phyloP scores from a whole-genome alignment of 1,140 invertebrate genomes.

The Conus betulinus region DNA sequence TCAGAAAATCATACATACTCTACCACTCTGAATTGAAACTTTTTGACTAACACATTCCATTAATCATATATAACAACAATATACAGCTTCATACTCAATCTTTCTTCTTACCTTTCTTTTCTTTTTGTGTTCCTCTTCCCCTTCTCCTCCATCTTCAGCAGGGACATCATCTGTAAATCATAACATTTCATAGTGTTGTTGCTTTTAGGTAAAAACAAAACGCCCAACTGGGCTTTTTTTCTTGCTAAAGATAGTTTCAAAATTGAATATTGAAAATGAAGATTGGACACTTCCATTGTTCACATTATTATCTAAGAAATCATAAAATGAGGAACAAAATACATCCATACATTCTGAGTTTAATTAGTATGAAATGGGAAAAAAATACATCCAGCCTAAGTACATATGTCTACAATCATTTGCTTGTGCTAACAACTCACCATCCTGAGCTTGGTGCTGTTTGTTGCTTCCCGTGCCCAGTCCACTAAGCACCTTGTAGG shows the following conservation, averaged over 20 bases:
- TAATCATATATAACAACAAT: not conserved
- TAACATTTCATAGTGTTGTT: not conserved
- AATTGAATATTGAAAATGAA: too few species aligned
- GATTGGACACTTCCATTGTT: too few species aligned
- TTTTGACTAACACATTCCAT: not conserved
- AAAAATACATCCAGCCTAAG: not conserved
- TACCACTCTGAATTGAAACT: too few species aligned
- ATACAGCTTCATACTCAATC: not conserved
- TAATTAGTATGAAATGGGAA: not conserved
- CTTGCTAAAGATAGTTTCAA: too few species aligned
- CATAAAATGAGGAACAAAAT: too few species aligned
- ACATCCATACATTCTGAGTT: not conserved
- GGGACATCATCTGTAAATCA: conserved; percentile 35
- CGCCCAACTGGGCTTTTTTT: too few species aligned
- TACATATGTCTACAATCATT: not conserved
- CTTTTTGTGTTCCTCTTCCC: conserved; percentile 48
- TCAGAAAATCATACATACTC: too few species aligned
- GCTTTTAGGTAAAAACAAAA: too few species aligned
- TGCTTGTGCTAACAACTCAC: not conserved
- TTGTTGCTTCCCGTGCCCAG: conserved; percentile 77
- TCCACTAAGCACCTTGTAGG: conserved; percentile 85
- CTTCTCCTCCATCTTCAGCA: conserved; percentile 40
- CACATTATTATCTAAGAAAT: too few species aligned
- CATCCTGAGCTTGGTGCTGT: conserved; percentile 61
- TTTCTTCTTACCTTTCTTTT: conserved; percentile 55